Conservation (phyloP, 2,888 invertebrate genomes). For the Diabrotica balteata region DNA sequence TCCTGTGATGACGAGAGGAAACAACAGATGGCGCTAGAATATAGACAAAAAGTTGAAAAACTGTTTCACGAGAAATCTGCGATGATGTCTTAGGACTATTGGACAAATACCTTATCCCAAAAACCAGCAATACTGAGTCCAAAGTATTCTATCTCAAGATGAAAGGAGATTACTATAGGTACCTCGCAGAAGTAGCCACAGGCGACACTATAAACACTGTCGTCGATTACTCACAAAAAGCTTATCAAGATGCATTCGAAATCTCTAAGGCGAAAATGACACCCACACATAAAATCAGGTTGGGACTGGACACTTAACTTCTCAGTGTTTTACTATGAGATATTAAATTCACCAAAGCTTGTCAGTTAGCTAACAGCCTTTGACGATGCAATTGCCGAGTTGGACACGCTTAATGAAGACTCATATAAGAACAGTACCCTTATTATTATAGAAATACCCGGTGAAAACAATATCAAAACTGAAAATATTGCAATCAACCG, state of each 20-base stretch:
- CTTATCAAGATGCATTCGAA: too few relatives aligned
- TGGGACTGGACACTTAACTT: too few relatives aligned
- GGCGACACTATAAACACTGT: slow-evolving; percentile 96
- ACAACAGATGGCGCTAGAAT: slow-evolving; percentile 99
- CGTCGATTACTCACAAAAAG: too few relatives aligned
- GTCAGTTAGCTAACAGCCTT: too few relatives aligned
- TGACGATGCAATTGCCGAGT: slow-evolving; percentile 99
- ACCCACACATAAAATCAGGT: too few relatives aligned
- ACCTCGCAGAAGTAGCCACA: slow-evolving; percentile 99
- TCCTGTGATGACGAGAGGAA: too few relatives aligned
- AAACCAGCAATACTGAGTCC: slow-evolving; percentile 98
- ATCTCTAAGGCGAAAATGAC: too few relatives aligned
- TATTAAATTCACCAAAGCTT: too few relatives aligned
- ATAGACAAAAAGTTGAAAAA: slow-evolving; percentile 99
- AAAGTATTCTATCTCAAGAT: slow-evolving; percentile 99
- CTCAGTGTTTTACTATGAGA: too few relatives aligned
- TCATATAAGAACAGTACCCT: slow-evolving; percentile 99
- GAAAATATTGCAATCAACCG: too few relatives aligned
- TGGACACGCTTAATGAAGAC: slow-evolving; percentile 99
- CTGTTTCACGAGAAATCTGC: slow-evolving; percentile 99
- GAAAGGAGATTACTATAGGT: slow-evolving; percentile 99
- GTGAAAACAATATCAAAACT: too few relatives aligned
- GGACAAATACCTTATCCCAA: slow-evolving; percentile 98
- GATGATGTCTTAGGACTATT: slow-evolving; percentile 97
- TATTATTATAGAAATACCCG: too few relatives aligned